A percentile compares a stretch with the other conserved stretches of the same genome.
Evolutionary conservation across 2,888 invertebrate species (phyloP).

Genomic region (Dorcus hopei): DNA sequence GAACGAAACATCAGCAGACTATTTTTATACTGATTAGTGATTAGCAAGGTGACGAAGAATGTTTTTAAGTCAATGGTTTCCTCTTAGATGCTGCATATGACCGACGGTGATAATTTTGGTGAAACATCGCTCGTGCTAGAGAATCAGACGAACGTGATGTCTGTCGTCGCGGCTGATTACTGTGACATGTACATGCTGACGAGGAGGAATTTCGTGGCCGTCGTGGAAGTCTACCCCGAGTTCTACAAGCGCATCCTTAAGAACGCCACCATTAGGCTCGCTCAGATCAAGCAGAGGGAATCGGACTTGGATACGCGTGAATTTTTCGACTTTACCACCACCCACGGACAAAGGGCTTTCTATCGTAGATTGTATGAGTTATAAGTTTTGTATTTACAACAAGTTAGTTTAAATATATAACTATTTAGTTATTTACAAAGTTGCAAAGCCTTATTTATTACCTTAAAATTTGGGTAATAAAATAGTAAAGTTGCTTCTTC

Average conservation of each 20-base stretch:
- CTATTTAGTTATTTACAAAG: not conserved
- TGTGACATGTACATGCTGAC: not conserved
- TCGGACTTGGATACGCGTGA: not conserved
- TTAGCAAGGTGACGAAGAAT: too few species aligned
- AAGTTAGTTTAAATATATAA: not conserved
- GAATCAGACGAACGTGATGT: not conserved
- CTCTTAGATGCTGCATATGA: not conserved
- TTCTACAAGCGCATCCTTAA: not conserved
- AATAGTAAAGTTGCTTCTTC: too few species aligned
- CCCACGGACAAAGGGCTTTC: not conserved
- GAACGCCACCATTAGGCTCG: not conserved
- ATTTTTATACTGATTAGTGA: too few species aligned
- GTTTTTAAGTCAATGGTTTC: too few species aligned
- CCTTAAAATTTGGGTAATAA: too few species aligned
- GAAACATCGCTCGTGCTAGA: not conserved
- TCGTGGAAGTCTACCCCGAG: not conserved
- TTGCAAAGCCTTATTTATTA: too few species aligned
- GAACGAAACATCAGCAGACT: too few species aligned
- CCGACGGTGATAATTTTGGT: not conserved
- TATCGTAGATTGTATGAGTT: not conserved
- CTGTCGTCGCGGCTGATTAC: not conserved
- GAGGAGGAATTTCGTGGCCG: not conserved
- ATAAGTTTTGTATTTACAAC: not conserved
- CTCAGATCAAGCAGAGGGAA: too few species aligned
- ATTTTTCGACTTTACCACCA: not conserved